Base-by-base conservation (phyloP, 2,113 vertebrate species). In the Proterorhinus semilunaris region DNA sequence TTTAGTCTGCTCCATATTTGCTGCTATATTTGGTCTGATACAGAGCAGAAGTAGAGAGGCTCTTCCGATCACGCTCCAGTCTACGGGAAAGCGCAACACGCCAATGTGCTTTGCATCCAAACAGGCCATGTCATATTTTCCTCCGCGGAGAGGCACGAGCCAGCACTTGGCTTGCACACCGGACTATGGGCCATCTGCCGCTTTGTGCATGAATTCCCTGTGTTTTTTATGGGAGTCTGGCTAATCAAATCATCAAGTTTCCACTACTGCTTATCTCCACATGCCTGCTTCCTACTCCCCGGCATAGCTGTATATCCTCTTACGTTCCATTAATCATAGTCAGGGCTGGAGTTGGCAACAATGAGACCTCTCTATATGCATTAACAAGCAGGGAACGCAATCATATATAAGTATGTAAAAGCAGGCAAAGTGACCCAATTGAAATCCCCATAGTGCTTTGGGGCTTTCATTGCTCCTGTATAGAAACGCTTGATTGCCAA, bases 121-220 rank as follows among this genome's bases (percentile, higher is more conserved):
- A 81, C 61, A 43, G 54, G 48, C 65, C 68, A 67, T 83, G 80
- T 81, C 79, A 83, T 71, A 71, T 87, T 84, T 86, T 85, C 80
- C 85, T 78, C 57, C 16, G 69, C 80, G 73, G 67, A 74, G 76
- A 70, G 70, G 68, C 73, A 64, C 67, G 0, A 66, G 68, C 83
- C 72, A 69, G 75, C 75, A 70, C 76, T 87, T 81, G 79, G 78
- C 83, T 79, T 76, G 13, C 59, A 27, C 48, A 68, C 69, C 6
- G 17, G 76, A 78, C 85, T 65, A 48, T 59, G 67, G 73, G 76
- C 83, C 88, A 87, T 89, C 85, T 88, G 89, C 75, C 12, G n/a
- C 13, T 1, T 70, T 75, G 65, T 76, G 47, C 67, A 55, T 75
- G 74, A 62, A 77, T 66, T 82, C 66, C 7, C 71, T 75, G 64